These are phyloP conservation scores for Phortica okadai DNA, from an alignment of 2,888 invertebrate genomes.

Conservation along the genomic window DNA sequence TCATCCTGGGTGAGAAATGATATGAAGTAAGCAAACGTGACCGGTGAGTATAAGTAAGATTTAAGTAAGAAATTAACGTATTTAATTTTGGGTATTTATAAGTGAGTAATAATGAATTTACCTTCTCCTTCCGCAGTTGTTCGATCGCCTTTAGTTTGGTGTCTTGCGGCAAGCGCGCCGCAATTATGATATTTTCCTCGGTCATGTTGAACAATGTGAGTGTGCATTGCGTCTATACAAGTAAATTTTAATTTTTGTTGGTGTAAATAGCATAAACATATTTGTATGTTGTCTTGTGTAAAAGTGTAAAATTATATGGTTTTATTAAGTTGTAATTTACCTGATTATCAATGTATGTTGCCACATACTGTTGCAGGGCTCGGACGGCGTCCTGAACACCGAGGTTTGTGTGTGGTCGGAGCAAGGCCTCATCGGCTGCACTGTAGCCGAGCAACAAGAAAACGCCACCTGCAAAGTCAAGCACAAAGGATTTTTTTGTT, in stretches of 20 bases:
- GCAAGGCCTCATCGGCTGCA: constrained; percentile 89
- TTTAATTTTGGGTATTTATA: not conserved
- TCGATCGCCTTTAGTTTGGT: constrained; percentile 82
- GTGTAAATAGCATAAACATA: not conserved
- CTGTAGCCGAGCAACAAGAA: constrained; percentile 94
- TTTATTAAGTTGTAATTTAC: constrained; percentile 74
- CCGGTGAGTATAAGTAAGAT: too few relatives aligned
- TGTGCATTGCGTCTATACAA: constrained; percentile 87
- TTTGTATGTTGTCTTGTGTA: not conserved
- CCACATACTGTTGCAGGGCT: constrained; percentile 87
- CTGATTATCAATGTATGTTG: constrained; percentile 84
- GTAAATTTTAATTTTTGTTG: constrained; percentile 29
- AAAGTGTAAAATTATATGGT: not conserved
- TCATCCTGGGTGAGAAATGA: constrained; percentile 82
- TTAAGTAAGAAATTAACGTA: too few relatives aligned
- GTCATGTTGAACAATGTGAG: constrained; percentile 90
- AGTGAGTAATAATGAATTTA: constrained; percentile 67
- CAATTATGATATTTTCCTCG: constrained; percentile 91
- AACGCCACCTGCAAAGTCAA: constrained; percentile 82
- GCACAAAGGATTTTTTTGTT: not conserved
- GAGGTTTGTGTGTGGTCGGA: constrained; percentile 88
- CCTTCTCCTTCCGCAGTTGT: constrained; percentile 85
- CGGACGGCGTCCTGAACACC: constrained; percentile 90
- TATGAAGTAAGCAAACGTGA: not conserved
- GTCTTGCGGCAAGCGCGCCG: constrained; percentile 84